These are phyloP conservation scores for Drosophila parabipectinata DNA, from an alignment of 1,140 invertebrate species.

Conservation along the genomic window DNA sequence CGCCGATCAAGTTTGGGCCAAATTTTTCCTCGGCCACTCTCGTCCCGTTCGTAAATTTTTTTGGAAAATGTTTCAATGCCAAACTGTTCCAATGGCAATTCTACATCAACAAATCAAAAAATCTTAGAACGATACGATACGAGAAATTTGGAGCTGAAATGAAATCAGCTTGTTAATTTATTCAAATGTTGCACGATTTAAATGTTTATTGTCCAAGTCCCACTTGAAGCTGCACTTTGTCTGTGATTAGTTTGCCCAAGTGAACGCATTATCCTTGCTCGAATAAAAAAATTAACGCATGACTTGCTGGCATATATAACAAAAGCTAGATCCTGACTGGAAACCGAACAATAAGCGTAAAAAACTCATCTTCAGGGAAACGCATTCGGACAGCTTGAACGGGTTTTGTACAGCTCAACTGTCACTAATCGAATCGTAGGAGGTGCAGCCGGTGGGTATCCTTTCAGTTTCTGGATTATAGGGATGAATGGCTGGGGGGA, in stretches of 20 bases:
- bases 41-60: too few relatives aligned
- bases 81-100: too few relatives aligned
- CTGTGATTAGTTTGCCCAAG: conserved; percentile 24
- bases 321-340: conserved; percentile 15
- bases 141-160: too few relatives aligned
- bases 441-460: neutral
- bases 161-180: too few relatives aligned
- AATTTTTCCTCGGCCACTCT: too few relatives aligned
- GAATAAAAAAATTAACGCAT: conserved; percentile 49
- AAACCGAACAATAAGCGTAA: conserved; percentile 23
- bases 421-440: conserved; percentile 45
- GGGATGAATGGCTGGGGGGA: neutral
- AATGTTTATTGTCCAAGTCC: neutral
- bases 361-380: conserved; percentile 19
- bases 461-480: conserved; percentile 15
- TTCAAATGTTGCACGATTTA: neutral
- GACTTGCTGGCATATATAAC: conserved; percentile 38
- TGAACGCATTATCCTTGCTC: conserved; percentile 44
- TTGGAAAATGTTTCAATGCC: too few relatives aligned
- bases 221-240: conserved; percentile 4
- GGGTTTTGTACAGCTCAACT: conserved; percentile 35
- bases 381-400: conserved; percentile 43
- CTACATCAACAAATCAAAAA: too few relatives aligned
- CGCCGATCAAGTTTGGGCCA: too few relatives aligned
- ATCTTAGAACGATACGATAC: too few relatives aligned